phyloP scores from a whole-genome alignment of 2,888 invertebrate species.

The Chaitophorus viminalis region DNA sequence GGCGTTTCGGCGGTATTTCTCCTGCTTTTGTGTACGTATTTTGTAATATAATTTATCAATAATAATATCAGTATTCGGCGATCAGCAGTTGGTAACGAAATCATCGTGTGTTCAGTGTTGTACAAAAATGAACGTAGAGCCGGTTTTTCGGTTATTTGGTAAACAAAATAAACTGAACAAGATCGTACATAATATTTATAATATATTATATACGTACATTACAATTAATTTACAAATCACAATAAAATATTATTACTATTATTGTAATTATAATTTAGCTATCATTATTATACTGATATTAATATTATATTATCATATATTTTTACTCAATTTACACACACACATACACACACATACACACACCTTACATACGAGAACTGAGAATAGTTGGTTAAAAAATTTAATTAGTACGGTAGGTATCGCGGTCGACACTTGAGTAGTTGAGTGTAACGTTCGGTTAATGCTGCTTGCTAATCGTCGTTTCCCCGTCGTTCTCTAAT shows the following conservation, averaged over 20 bases:
- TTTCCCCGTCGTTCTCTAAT: neutral
- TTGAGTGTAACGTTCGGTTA: neutral
- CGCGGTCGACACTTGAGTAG: neutral
- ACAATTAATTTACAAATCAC: too few species aligned
- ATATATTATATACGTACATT: too few species aligned
- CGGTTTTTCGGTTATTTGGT: conserved; percentile 9
- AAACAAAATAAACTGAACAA: conserved; percentile 21
- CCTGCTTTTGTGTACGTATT: conserved; percentile 2
- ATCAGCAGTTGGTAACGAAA: conserved; percentile 13
- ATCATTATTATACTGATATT: neutral
- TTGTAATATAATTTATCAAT: too few species aligned
- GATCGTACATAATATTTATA: neutral
- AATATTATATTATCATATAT: too few species aligned
- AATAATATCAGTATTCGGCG: neutral
- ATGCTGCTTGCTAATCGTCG: neutral
- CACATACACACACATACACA: too few species aligned
- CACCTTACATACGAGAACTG: too few species aligned
- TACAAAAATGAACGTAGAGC: conserved; percentile 26
- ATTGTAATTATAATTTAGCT: too few species aligned
- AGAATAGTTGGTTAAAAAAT: too few species aligned
- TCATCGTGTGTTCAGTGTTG: neutral
- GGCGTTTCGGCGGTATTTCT: conserved; percentile 18
- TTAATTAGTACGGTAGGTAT: conserved; percentile 10
- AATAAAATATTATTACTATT: neutral
- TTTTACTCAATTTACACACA: neutral